Evolutionary conservation across 1,140 invertebrate species (phyloP), one percentile per base, ranked within the genome.

Genomic region (Schlechtendalia chinensis): DNA sequence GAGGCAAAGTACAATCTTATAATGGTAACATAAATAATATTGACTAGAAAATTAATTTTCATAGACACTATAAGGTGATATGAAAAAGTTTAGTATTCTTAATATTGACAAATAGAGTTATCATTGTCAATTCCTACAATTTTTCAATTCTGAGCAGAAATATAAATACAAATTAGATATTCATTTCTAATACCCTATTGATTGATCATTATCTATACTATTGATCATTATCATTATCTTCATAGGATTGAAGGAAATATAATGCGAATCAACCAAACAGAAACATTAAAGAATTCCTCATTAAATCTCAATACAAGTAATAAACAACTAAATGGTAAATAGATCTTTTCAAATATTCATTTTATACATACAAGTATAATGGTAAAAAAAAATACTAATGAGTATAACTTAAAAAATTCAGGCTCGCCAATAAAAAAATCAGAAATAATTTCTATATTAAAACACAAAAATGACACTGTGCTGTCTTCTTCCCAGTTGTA

Each of bases 361-460:
- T n/a, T 11, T 3, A 27, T n/a, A n/a, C n/a, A n/a, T n/a, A n/a
- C n/a, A n/a, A n/a, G n/a, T 53, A 17, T 29, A 50, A 47, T 24
- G n/a, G n/a, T n/a, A n/a, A 32, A 14, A 63, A 5, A 17, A 10
- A 16, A 17, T 39, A 32, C 14, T 16, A 61, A 19, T n/a, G n/a
- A n/a, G n/a, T 47, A 77, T 0, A 63, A n/a, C 24, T 63, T 27
- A 19, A n/a, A n/a, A n/a, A n/a, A 50, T 79, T 79, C 5, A 79
- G 58, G 75, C 45, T 63, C 59, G 5, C 75, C 17, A 27, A 47
- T 10, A 17, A 79, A 63, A 79, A 79, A 79, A 79, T n/a, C 58
- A 63, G 75, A 79, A 79, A 79, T 79, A 47, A 79, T 50, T 79
- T 79, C 75, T 27, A 79, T 79, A 63, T 53, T 79, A 47, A 79